A percentile compares a stretch with the other conserved stretches of the same genome.
phyloP scores from a whole-genome alignment of 2,888 invertebrate genomes.

The Mayetiola destructor region DNA sequence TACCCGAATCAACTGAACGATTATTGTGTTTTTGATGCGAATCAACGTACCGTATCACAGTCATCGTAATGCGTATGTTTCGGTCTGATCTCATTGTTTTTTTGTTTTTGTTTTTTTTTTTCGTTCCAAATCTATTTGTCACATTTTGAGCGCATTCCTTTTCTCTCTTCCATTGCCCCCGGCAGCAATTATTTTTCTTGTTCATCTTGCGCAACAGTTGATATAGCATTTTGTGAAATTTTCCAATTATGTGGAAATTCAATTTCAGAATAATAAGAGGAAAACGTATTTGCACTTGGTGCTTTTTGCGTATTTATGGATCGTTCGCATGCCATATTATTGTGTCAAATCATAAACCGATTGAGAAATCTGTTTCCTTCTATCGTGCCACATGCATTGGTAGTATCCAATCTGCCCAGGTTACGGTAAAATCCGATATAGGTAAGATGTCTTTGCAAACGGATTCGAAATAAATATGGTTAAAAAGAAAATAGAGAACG shows the following conservation, averaged over 20 bases:
- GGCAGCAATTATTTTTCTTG: neutral
- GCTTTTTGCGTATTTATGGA: neutral
- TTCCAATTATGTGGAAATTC: constrained; percentile 11
- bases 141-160: neutral
- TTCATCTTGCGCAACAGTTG: neutral
- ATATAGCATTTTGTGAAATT: neutral
- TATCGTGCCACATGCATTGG: too few relatives aligned
- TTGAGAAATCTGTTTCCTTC: neutral
- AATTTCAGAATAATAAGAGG: constrained; percentile 2
- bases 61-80: too few relatives aligned
- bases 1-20: constrained; percentile 5
- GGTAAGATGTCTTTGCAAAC: too few relatives aligned
- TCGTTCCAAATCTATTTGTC: neutral
- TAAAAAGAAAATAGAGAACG: too few relatives aligned
- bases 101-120: constrained; percentile 4
- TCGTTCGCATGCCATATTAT: neutral
- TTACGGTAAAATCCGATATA: too few relatives aligned
- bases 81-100: neutral
- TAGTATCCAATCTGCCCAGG: too few relatives aligned
- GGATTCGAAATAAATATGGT: too few relatives aligned
- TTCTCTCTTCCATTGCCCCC: neutral
- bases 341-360: neutral
- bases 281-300: constrained; percentile 1
- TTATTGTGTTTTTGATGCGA: constrained; percentile 8
- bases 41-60: constrained; percentile 8